Conservation (phyloP, 2,113 vertebrate genomes). For the Smithornis capensis region DNA sequence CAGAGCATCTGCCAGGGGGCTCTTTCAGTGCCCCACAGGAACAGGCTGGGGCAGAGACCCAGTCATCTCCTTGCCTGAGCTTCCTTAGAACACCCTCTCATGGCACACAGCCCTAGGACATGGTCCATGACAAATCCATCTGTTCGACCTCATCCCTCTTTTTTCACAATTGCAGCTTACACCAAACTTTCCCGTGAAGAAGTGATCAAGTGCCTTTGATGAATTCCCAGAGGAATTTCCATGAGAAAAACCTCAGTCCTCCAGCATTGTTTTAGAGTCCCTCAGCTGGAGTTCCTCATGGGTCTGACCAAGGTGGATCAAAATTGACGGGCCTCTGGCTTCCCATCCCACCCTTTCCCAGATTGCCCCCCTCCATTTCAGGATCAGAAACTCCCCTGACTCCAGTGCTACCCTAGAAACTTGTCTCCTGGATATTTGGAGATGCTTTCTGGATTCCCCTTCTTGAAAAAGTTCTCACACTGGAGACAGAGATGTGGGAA, state of each 20-base stretch:
- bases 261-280: background rate
- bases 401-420: background rate
- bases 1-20: background rate
- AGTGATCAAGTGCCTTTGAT: background rate
- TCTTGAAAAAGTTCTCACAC: background rate
- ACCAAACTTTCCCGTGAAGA: background rate
- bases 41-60: background rate
- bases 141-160: background rate
- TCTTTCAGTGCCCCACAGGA: background rate
- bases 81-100: background rate
- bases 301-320: background rate
- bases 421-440: background rate
- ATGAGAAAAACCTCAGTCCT: background rate
- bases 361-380: background rate
- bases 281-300: background rate
- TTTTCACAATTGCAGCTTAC: background rate
- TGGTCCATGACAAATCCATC: background rate
- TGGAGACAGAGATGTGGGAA: background rate
- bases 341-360: background rate
- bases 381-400: background rate
- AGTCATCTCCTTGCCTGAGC: background rate
- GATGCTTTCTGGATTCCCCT: background rate
- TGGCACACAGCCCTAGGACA: background rate
- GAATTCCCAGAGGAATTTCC: background rate
- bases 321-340: background rate